These are phyloP conservation scores for Tetheella fluctuosa DNA, from an alignment of 2,888 invertebrate genomes.

Conservation along the genomic window DNA sequence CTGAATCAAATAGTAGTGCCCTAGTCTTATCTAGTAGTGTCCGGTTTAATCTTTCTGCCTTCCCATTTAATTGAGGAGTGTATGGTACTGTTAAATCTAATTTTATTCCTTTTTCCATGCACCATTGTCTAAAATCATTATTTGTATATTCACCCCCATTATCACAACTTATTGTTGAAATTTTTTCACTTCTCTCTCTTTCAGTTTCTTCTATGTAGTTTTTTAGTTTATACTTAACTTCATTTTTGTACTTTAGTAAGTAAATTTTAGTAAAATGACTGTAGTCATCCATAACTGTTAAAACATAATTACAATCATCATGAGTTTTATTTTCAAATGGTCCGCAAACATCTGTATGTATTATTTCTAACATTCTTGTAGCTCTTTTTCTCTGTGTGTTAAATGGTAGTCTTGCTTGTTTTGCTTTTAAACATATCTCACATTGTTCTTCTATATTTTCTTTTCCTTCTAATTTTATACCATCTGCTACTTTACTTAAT, in stretches of 20 bases:
- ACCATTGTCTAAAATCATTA: constrained; percentile 38
- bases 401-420: background rate
- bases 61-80: constrained; percentile 59
- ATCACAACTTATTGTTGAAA: constrained; percentile 27
- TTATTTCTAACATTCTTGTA: background rate
- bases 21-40: constrained; percentile 56
- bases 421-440: background rate
- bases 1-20: constrained; percentile 43
- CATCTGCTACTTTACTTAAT: too few species aligned
- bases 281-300: background rate
- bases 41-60: constrained; percentile 53
- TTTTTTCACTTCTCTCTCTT: background rate
- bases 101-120: constrained; percentile 23
- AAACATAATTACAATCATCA: background rate
- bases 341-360: background rate
- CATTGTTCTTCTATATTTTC: background rate
- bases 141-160: constrained; percentile 49
- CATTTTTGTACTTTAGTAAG: background rate
- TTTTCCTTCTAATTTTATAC: background rate
- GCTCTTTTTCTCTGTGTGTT: background rate
- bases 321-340: background rate
- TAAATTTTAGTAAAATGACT: background rate
- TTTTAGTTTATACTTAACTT: background rate
- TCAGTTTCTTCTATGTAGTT: background rate
- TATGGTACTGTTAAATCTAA: constrained; percentile 49